A percentile compares a stretch with the other conserved stretches of the same genome.
Evolutionary conservation across 2,888 invertebrate species (phyloP).

Genomic region (Brachyptera putata): DNA sequence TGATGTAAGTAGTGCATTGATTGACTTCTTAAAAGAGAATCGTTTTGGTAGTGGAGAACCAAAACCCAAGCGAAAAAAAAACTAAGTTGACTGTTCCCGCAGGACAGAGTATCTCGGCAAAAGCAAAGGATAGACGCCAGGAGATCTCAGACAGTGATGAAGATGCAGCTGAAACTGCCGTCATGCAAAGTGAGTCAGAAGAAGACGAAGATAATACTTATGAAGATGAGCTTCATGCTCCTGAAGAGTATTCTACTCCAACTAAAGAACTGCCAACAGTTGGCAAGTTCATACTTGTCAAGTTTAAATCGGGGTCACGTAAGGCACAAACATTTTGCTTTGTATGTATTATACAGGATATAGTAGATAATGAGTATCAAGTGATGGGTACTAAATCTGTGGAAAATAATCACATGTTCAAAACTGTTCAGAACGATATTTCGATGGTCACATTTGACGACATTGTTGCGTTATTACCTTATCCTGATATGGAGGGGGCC

Average conservation of each 20-base stretch:
- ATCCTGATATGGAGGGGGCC: neutral
- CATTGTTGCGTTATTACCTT: neutral
- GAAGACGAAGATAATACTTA: neutral
- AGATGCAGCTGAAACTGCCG: too few relatives aligned
- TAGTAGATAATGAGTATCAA: neutral
- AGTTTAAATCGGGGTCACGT: neutral
- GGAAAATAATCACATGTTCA: neutral
- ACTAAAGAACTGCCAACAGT: neutral
- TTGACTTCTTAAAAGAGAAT: neutral
- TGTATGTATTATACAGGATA: neutral
- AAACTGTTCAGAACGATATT: neutral
- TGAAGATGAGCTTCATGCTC: neutral
- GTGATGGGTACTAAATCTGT: neutral
- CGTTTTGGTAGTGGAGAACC: neutral
- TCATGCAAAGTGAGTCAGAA: too few relatives aligned
- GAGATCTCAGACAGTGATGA: too few relatives aligned
- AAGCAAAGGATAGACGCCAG: too few relatives aligned
- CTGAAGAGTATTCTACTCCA: neutral
- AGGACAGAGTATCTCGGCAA: neutral
- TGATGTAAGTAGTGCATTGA: neutral
- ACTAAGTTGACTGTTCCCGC: neutral
- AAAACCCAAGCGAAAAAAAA: neutral
- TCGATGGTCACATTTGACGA: neutral
- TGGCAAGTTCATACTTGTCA: neutral
- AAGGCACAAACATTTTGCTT: neutral